These are phyloP conservation scores for Leucania comma DNA, from an alignment of 2,888 invertebrate genomes.

Conservation along the genomic window DNA sequence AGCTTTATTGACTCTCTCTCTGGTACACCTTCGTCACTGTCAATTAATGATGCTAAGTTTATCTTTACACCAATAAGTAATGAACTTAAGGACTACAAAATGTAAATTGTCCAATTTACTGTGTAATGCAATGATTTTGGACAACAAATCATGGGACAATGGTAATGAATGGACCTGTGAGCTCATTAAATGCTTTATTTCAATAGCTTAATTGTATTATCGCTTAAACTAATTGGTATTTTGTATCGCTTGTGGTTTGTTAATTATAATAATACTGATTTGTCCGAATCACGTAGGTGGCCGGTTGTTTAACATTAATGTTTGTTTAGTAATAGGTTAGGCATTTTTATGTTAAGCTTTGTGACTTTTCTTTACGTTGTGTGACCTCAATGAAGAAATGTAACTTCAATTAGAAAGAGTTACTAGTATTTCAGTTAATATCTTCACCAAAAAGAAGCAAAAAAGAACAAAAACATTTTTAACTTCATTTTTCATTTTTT, in stretches of 20 bases:
- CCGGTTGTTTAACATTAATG: constrained; percentile 27
- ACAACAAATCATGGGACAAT: constrained; percentile 34
- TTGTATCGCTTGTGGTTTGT: constrained; percentile 29
- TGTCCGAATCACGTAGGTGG: constrained; percentile 36
- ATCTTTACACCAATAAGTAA: constrained; percentile 53
- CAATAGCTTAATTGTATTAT: constrained; percentile 56
- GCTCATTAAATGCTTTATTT: constrained; percentile 56
- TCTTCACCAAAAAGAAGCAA: not conserved
- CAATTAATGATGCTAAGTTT: constrained; percentile 79
- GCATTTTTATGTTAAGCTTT: constrained; percentile 7
- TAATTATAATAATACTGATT: constrained; percentile 48
- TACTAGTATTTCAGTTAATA: not conserved
- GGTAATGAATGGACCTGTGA: constrained; percentile 29
- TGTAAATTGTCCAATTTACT: constrained; percentile 33
- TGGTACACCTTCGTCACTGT: constrained; percentile 84
- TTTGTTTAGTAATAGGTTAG: constrained; percentile 13
- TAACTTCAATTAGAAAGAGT: not conserved
- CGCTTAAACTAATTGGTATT: constrained; percentile 54
- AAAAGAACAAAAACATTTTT: no score
- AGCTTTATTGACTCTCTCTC: constrained; percentile 71
- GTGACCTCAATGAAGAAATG: constrained; percentile 5
- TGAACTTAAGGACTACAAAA: constrained; percentile 42
- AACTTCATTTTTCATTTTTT: no score
- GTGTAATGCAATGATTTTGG: constrained; percentile 20
- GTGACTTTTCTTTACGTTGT: not conserved